Evolutionary conservation across 2,113 vertebrate genomes (phyloP).

Genomic region (Tautogolabrus adspersus): DNA sequence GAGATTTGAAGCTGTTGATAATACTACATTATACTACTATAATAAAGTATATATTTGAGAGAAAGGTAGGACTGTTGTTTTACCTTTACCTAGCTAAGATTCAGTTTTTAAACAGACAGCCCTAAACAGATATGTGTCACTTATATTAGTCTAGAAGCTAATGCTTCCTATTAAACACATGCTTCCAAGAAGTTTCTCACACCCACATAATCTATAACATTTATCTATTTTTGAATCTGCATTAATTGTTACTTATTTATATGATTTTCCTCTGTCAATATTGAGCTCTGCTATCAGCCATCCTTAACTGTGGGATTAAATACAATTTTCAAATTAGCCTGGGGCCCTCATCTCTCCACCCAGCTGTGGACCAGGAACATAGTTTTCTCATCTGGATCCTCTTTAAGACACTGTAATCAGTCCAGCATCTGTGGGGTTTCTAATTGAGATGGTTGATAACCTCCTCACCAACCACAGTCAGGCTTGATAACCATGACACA

Average conservation of each 20-base stretch:
- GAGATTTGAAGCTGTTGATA: not conserved
- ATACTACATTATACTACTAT: not conserved
- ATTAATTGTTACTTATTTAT: slow-evolving; percentile 66
- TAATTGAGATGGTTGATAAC: slow-evolving; percentile 81
- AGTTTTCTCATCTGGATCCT: slow-evolving; percentile 76
- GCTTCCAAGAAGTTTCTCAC: slow-evolving; percentile 44
- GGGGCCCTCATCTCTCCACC: slow-evolving; percentile 39
- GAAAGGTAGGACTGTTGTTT: too few relatives aligned
- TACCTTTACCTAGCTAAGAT: not conserved
- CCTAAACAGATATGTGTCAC: not conserved
- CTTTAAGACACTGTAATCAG: slow-evolving; percentile 74
- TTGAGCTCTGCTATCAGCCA: slow-evolving; percentile 64
- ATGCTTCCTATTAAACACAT: slow-evolving; percentile 23
- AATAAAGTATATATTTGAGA: too few relatives aligned
- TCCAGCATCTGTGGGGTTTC: slow-evolving; percentile 69
- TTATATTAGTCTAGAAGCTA: slow-evolving; percentile 1
- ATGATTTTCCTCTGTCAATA: slow-evolving; percentile 62
- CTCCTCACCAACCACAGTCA: slow-evolving; percentile 70
- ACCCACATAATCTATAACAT: too few relatives aligned
- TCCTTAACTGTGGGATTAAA: slow-evolving; percentile 62
- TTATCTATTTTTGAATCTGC: slow-evolving; percentile 58
- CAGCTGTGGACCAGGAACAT: slow-evolving; percentile 57
- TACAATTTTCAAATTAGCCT: slow-evolving; percentile 70
- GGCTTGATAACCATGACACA: slow-evolving; percentile 70
- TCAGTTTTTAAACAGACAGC: not conserved